phyloP scores from a whole-genome alignment of 2,888 invertebrate species.

The Mimachlamys varia region DNA sequence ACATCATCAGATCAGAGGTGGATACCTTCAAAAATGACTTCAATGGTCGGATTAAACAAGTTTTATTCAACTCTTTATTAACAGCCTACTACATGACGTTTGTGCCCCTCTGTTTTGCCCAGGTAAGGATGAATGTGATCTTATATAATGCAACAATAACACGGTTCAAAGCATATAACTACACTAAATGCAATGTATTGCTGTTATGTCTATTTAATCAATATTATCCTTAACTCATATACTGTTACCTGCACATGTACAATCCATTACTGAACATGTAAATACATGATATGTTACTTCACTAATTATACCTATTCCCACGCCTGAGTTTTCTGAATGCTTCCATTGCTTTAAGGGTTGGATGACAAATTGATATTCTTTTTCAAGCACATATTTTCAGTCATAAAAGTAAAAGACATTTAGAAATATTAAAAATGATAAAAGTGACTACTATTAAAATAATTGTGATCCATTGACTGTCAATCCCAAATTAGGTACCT shows the following conservation, averaged over 20 bases:
- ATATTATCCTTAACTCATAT: background rate
- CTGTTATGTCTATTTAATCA: background rate
- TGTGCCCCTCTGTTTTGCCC: slow-evolving; percentile 94
- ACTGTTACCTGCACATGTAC: background rate
- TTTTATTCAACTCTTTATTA: slow-evolving; percentile 91
- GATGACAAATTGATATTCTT: too few species aligned
- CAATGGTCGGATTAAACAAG: slow-evolving; percentile 93
- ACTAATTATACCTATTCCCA: background rate
- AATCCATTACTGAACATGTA: background rate
- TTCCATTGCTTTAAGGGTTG: too few species aligned
- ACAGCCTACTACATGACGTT: slow-evolving; percentile 95
- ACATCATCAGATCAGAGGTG: slow-evolving; percentile 89
- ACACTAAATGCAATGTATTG: background rate
- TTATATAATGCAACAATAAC: background rate
- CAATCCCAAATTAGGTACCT: too few species aligned
- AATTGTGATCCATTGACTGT: too few species aligned
- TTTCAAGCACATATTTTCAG: too few species aligned
- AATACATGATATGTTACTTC: background rate
- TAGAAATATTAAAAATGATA: too few species aligned
- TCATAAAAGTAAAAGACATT: too few species aligned
- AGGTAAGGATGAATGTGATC: slow-evolving; percentile 83
- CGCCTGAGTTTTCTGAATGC: too few species aligned
- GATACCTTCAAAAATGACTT: slow-evolving; percentile 93
- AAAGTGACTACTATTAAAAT: too few species aligned
- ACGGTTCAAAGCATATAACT: background rate